Percentiles rank a stretch among this genome's conserved stretches.
Evolutionary conservation across 1,140 invertebrate species (phyloP).

Genomic region (Palaemon carinicauda): DNA sequence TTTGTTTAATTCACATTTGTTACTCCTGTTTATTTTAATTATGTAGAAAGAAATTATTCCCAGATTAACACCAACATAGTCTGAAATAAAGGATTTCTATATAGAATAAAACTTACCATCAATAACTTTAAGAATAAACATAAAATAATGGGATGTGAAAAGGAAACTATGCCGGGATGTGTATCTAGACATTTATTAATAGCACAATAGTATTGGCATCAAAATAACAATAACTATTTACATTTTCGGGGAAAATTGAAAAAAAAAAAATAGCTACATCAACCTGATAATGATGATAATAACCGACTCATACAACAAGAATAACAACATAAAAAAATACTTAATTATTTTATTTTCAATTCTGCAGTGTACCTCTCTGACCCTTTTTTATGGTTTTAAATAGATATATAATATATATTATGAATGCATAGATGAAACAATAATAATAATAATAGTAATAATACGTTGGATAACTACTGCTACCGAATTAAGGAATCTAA

Average conservation of each 20-base stretch:
- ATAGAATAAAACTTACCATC: not conserved
- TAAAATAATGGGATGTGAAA: not conserved
- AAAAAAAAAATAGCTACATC: not conserved
- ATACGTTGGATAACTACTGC: not conserved
- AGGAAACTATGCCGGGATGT: not conserved
- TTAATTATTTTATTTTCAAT: too few species aligned
- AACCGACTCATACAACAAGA: not conserved
- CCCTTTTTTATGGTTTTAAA: not conserved
- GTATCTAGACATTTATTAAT: constrained; percentile 21
- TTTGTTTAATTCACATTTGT: too few species aligned
- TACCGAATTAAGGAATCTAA: too few species aligned
- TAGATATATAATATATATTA: not conserved
- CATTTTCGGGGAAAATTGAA: not conserved
- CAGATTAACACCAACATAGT: too few species aligned
- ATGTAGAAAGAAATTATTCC: too few species aligned
- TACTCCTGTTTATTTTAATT: too few species aligned
- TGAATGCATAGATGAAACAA: not conserved
- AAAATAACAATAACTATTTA: constrained; percentile 24
- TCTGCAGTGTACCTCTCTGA: constrained; percentile 7
- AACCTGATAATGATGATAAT: not conserved
- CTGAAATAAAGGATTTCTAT: not conserved
- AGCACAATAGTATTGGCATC: constrained; percentile 9
- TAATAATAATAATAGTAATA: not conserved
- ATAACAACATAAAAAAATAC: not conserved
- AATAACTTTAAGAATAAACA: not conserved